Evolutionary conservation across 92 coral and sea anemone species (phyloP).

Genomic region (Phenganax subtilis): DNA sequence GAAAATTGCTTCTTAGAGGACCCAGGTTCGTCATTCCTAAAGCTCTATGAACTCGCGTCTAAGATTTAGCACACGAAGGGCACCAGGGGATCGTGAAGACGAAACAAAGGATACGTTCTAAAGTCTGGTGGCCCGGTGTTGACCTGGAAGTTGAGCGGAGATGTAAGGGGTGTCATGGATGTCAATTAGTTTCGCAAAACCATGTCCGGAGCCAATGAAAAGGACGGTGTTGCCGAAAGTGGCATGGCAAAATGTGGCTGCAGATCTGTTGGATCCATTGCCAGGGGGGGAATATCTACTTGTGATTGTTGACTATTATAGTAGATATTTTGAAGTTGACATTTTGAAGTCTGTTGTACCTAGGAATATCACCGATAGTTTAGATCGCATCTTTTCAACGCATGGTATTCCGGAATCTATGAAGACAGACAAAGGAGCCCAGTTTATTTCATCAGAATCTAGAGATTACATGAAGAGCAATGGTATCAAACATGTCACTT

Average conservation of each 20-base stretch:
- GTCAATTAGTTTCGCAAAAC: slow-evolving; percentile 42
- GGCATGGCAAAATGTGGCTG: slow-evolving; percentile 42
- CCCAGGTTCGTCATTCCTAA: slow-evolving; percentile 30
- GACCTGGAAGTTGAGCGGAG: slow-evolving; percentile 33
- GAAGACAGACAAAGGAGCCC: slow-evolving; percentile 26
- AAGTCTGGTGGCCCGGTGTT: slow-evolving; percentile 48
- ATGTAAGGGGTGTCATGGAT: slow-evolving; percentile 44
- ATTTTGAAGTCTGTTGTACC: slow-evolving; percentile 8
- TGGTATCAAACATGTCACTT: slow-evolving; percentile 9
- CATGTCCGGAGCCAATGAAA: slow-evolving; percentile 27
- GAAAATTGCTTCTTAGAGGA: slow-evolving; percentile 40
- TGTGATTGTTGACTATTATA: slow-evolving; percentile 26
- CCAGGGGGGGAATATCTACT: slow-evolving; percentile 24
- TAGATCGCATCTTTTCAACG: slow-evolving; percentile 24
- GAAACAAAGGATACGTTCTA: slow-evolving; percentile 34
- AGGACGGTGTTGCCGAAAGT: slow-evolving; percentile 37
- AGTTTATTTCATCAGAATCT: slow-evolving; percentile 17
- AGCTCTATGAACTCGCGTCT: slow-evolving; percentile 12
- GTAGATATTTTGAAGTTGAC: slow-evolving; percentile 19
- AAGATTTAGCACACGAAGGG: slow-evolving; percentile 45
- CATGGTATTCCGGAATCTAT: slow-evolving; percentile 31
- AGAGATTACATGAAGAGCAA: slow-evolving; percentile 11
- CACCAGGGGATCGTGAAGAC: slow-evolving; percentile 43
- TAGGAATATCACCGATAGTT: slow-evolving; percentile 9
- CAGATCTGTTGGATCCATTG: slow-evolving; percentile 37